Evolutionary conservation across 1,140 invertebrate species (phyloP).

Genomic region (Cardiocondyla obscurior): DNA sequence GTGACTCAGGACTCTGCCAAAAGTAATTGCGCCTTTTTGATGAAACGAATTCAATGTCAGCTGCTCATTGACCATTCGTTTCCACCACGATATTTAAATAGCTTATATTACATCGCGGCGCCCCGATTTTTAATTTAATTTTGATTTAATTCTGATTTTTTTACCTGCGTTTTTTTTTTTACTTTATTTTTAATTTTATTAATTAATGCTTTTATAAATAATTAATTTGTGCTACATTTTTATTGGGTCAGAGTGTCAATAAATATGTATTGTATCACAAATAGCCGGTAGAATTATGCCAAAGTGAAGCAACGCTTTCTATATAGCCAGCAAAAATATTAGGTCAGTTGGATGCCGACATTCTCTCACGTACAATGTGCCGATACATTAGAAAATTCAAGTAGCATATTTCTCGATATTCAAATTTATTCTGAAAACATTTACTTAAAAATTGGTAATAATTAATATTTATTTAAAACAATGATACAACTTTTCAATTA

Average conservation of each 20-base stretch:
- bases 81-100: background rate
- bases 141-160: background rate
- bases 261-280: conserved; percentile 50
- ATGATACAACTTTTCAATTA: no score
- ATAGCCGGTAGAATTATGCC: conserved; percentile 65
- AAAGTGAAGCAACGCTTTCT: conserved; percentile 51
- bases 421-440: background rate
- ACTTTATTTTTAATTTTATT: background rate
- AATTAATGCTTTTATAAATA: no score
- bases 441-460: background rate
- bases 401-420: background rate
- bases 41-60: background rate
- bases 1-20: background rate
- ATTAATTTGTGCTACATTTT: conserved; percentile 63
- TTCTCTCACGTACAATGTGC: background rate
- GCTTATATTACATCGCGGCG: background rate
- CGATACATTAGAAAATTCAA: conserved; percentile 5
- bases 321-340: conserved; percentile 56
- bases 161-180: background rate
- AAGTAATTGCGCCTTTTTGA: conserved; percentile 27
- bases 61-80: background rate
- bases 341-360: conserved; percentile 34
- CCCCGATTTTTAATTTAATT: background rate
- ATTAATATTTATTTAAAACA: no score
- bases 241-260: conserved; percentile 66